Percentiles rank a stretch among this genome's conserved stretches.
Conservation (phyloP, 2,797 vertebrate species). For the Echeneis naucrates region DNA sequence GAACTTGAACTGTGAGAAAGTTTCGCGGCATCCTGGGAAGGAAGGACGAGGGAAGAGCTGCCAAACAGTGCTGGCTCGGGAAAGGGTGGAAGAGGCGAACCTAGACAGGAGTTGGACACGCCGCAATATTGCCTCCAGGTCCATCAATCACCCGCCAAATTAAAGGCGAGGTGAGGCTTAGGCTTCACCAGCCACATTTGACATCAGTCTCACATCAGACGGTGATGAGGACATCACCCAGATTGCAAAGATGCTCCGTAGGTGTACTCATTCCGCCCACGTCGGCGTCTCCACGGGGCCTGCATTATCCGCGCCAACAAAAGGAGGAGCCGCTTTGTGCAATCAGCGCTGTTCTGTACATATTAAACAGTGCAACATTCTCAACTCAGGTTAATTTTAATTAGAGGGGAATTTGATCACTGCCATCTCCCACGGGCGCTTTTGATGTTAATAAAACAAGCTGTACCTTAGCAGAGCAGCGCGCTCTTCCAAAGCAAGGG, state of each 20-base stretch:
- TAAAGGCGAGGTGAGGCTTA: constrained; percentile 67
- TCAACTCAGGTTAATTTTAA: constrained; percentile 83
- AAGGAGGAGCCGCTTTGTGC: constrained; percentile 79
- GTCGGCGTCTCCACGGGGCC: constrained; percentile 65
- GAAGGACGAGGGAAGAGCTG: constrained; percentile 55
- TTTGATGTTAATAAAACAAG: constrained; percentile 85
- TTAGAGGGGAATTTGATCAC: constrained; percentile 85
- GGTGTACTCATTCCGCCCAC: constrained; percentile 76
- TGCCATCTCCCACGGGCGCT: constrained; percentile 76
- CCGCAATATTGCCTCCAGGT: constrained; percentile 72
- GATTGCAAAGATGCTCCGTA: constrained; percentile 44
- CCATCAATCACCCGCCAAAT: constrained; percentile 78
- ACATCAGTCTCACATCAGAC: constrained; percentile 60
- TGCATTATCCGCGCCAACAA: constrained; percentile 78
- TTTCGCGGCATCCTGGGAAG: constrained; percentile 51
- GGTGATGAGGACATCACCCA: constrained; percentile 69
- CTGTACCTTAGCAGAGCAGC: constrained; percentile 73
- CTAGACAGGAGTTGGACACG: constrained; percentile 54
- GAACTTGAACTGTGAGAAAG: constrained; percentile 67
- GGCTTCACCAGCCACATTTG: constrained; percentile 50
- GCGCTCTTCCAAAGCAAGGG: constrained; percentile 50
- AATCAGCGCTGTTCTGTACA: constrained; percentile 73
- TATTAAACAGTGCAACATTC: constrained; percentile 82
- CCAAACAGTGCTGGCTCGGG: constrained; percentile 20
- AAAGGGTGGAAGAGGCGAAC: constrained; percentile 46